Percentiles rank a stretch among this genome's conserved stretches.
phyloP scores from a whole-genome alignment of 2,797 vertebrate genomes.

The Anabacerthia variegaticeps region DNA sequence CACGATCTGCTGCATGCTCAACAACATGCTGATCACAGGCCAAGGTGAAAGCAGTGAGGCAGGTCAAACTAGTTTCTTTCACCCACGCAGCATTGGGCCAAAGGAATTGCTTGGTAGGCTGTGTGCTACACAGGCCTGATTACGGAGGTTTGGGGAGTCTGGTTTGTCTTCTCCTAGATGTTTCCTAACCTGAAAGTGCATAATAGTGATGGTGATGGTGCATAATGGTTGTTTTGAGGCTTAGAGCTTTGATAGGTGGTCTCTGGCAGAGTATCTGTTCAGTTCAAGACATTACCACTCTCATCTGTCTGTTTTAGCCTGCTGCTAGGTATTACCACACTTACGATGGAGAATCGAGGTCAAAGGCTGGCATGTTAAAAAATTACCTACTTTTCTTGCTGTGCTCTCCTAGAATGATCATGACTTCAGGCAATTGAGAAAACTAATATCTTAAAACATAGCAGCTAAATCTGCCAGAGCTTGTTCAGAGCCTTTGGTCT shows the following conservation, averaged over 20 bases:
- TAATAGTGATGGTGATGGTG: not conserved
- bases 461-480: not conserved
- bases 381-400: not conserved
- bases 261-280: not conserved
- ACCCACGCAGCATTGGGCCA: not conserved
- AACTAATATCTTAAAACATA: not conserved
- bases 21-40: not conserved
- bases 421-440: not conserved
- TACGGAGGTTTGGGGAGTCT: not conserved
- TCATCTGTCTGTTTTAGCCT: not conserved
- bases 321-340: not conserved
- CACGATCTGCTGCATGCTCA: not conserved
- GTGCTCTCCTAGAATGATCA: not conserved
- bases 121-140: not conserved
- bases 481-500: not conserved
- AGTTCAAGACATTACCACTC: not conserved
- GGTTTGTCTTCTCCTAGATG: not conserved
- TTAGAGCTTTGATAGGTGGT: not conserved
- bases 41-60: conserved; percentile 26
- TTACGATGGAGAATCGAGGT: rapidly evolving
- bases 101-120: not conserved
- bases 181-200: not conserved
- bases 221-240: not conserved
- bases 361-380: not conserved
- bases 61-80: conserved; percentile 40